Base-by-base conservation (phyloP, 2,797 vertebrate genomes). In the Diplodus puntazzo region DNA sequence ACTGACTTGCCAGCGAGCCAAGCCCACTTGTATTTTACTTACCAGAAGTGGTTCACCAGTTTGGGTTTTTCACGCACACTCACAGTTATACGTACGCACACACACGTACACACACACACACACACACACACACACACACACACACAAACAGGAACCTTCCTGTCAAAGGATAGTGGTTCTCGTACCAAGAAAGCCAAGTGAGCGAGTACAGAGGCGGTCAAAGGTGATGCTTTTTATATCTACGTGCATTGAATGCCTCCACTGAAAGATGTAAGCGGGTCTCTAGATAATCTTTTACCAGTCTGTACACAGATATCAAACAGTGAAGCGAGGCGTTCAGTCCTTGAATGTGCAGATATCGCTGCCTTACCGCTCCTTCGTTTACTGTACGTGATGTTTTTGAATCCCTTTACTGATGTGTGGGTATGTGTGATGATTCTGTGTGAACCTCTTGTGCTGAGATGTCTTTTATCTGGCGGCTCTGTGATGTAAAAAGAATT, bases 1-100 rank as follows among this genome's bases (percentile, higher is more conserved):
- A 60, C 79, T 79, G 60, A 53, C 72, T 81, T 81, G 67, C 23
- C 21, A 74, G 62, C 52, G 57, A 81, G 61, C 67, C 62, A 72
- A 82, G 83, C 79, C 81, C 77, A 85, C 84, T 87, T 81, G 74
- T 74, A 82, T 85, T 87, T 87, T 77, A 83, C 74, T 93, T 92
- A 94, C 88, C 85, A 92, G 91, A 93, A 94, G 89, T 92, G 91
- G 83, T 88, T 92, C 73, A 87, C 74, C 74, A 77, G 49, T n/a
- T 63, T 61, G 55, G 82, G 77, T 87, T 91, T 89, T 89, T 87
- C 72, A 80, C 88, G 71, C 61, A 76, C 73, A 77, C 82, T 11
- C 64, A 18, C 62, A 39, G 10, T n/a, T 21, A 57, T 20, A 68
- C 27, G 11, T 27, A 9, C 23, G 60, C 25, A 63, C 39, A 80